Evolutionary conservation across 2,888 invertebrate genomes (phyloP), one percentile per base, ranked within the genome.

Genomic region (Mythimna loreyi): DNA sequence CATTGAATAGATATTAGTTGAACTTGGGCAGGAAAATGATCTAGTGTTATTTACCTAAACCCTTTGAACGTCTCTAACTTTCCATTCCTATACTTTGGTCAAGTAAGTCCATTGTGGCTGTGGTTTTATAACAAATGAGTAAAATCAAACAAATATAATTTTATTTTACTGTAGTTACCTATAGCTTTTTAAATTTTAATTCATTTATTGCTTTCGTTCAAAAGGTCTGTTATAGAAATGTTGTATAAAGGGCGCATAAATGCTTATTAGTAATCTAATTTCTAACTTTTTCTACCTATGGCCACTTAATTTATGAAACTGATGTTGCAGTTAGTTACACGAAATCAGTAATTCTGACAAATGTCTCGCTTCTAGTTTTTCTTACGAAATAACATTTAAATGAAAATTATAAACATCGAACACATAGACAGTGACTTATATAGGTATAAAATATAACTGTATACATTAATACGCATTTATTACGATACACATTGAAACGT

Each of bases 401-500:
- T 53, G 25, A 75, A 72, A 71, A 72, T 33, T 36, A 71, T 62
- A 61, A 74, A 63, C 63, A 72, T 69, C 60, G 61, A 82, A 79
- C 74, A 81, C 77, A 73, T 66, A 75, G 55, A 79, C 69, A 78
- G 70, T 77, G 69, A 69, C 74, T 80, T 78, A 78, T 45, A 55
- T 72, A 75, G 62, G 77, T 83, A 80, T 67, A 72, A 75, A 75
- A 75, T 33, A 75, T 81, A 81, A 61, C 58, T 59, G 74, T 66
- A 74, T 69, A 68, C 33, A 78, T 73, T 67, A 55, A 74, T 68
- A 78, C 58, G 52, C 52, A 66, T 72, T 64, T 63, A 62, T 72
- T 68, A 75, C 76, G 78, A 80, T 79, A 85, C 75, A 85, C 85
- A 84, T 82, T 78, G 75, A 84, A 85, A 88, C 84, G 80, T 75